Conservation (phyloP, 2,797 vertebrate genomes). For the Leptoclinus maculatus region DNA sequence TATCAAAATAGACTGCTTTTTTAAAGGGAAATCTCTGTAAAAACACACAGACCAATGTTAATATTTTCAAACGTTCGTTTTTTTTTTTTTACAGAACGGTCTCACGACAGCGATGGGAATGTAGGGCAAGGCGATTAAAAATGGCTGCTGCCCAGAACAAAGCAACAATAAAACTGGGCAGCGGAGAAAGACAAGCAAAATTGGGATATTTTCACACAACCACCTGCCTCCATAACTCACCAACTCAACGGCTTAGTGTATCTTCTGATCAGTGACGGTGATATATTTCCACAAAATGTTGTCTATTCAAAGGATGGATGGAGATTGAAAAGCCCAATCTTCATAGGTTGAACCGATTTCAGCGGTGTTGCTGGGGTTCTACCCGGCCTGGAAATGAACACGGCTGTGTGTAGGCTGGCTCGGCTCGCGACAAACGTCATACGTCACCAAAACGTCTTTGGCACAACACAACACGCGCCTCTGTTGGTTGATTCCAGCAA, state of each 20-base stretch:
- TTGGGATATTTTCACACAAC: not conserved
- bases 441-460: slow-evolving; percentile 59
- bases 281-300: slow-evolving; percentile 75
- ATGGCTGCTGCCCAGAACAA: slow-evolving; percentile 90
- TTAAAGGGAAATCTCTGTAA: fast-evolving
- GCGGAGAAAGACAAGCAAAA: slow-evolving; percentile 48
- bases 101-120: slow-evolving; percentile 71
- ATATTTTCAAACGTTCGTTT: slow-evolving; percentile 41
- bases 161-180: slow-evolving; percentile 85
- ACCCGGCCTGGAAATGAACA: slow-evolving; percentile 83
- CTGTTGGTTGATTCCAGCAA: slow-evolving; percentile 10
- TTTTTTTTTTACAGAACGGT: slow-evolving; percentile 42
- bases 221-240: slow-evolving; percentile 74
- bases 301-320: slow-evolving; percentile 82
- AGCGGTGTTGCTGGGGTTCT: slow-evolving; percentile 77
- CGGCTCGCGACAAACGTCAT: slow-evolving; percentile 64
- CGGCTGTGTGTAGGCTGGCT: slow-evolving; percentile 47
- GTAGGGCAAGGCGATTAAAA: slow-evolving; percentile 87
- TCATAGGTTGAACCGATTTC: slow-evolving; percentile 73
- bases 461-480: not conserved
- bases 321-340: slow-evolving; percentile 82
- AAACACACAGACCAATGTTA: not conserved
- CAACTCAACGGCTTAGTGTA: slow-evolving; percentile 68
- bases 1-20: not conserved
- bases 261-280: slow-evolving; percentile 60